These are phyloP conservation scores for Leptopilina syphax DNA, from an alignment of 2,888 invertebrate species.

Conservation along the genomic window DNA sequence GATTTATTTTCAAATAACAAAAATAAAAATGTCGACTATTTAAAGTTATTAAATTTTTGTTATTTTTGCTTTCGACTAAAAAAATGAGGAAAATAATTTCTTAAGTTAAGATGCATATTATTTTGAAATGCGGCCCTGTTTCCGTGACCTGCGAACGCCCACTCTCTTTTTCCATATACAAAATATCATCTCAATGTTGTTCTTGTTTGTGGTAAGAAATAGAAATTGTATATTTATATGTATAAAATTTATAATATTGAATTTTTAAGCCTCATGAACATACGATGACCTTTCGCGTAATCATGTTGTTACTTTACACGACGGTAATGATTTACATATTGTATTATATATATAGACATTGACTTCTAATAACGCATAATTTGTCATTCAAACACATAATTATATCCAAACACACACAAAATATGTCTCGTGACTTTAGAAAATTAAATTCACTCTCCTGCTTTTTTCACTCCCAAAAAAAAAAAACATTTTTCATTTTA, in stretches of 20 bases:
- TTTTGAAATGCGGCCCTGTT: conserved; percentile 57
- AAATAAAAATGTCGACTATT: too few relatives aligned
- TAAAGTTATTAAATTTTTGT: too few relatives aligned
- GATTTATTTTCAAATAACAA: too few relatives aligned
- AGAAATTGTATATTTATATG: not conserved
- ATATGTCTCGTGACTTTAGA: not conserved
- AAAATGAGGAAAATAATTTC: not conserved
- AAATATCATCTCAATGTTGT: conserved; percentile 29
- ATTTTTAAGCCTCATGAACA: conserved; percentile 17
- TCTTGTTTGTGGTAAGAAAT: conserved; percentile 23
- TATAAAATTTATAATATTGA: conserved; percentile 1
- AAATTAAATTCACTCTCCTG: not conserved
- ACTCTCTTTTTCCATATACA: conserved; percentile 50
- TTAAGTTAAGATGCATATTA: not conserved
- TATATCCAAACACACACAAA: too few relatives aligned
- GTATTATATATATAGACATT: not conserved
- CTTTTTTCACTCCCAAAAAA: not conserved
- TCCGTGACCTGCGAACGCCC: conserved; percentile 61
- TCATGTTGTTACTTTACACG: conserved; percentile 27
- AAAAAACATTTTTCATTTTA: not conserved
- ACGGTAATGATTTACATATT: conserved; percentile 16
- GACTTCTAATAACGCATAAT: conserved; percentile 8
- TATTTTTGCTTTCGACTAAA: too few relatives aligned
- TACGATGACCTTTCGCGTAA: conserved; percentile 20
- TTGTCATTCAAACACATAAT: not conserved